Base-by-base conservation (phyloP, 2,888 invertebrate genomes). In the Eledona agricola region DNA sequence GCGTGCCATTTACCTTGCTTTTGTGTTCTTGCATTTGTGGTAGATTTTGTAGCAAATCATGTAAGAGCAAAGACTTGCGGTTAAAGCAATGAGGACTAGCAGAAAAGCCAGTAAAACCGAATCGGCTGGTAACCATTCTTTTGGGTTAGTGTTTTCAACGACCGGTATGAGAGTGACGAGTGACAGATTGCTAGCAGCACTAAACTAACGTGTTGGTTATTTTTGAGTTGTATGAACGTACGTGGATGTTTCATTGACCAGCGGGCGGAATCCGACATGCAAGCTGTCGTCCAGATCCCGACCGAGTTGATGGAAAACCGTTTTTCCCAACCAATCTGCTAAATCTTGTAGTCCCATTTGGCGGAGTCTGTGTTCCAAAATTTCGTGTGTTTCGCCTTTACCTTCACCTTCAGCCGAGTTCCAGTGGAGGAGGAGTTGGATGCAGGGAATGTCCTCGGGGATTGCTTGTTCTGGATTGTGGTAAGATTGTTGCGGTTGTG, bases 271-370 rank as follows among this genome's bases (percentile, higher is more conserved):
- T 0, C 72, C 72, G 11, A 65, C 47, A 10, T 68, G 60, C 25
- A 76, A 49, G 35, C 67, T 66, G 12, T 64, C 56, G 32, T 74
- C 62, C 25, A 77, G 60, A 51, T 84, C 81, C 43, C 75, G 70
- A 2, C 80, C 78, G 15, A 86, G 67, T 58, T 82, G 76, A 23
- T 78, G 75, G 64, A 83, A 85, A 1, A 82, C 80, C 0, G 79
- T 78, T 51, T 73, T 77, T 4, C 83, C 82, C 1, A 87, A 66
- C 85, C 85, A 85, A 59, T 83, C 79, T 1, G 86, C 84, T 37
- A 87, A 68, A 55, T 83, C 80, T 0, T 57, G 53, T 58, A 79
- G 80, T 11, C 79, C 80, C 47, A 87, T 74, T 70, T 85, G 84
- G 3, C 81, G 77, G 12, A 87, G 70, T 59, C 85, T 78, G 26